Evolutionary conservation across 2,797 vertebrate species (phyloP).

Genomic region (Pempheris klunzingeri): DNA sequence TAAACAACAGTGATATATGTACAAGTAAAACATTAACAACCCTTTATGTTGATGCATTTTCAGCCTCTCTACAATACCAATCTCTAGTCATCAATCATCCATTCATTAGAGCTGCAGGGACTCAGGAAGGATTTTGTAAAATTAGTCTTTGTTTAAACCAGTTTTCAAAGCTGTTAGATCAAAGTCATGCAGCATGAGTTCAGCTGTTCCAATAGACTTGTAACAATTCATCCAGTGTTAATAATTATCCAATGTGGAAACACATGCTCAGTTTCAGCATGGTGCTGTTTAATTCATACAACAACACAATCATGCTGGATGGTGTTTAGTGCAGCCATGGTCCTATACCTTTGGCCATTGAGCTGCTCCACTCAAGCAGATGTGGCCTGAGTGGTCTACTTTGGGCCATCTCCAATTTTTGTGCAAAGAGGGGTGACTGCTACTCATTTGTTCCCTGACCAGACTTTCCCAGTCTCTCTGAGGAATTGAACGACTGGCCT

Average conservation of each 20-base stretch:
- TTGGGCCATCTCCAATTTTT: not conserved
- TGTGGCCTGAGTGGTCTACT: not conserved
- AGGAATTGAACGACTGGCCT: constrained; percentile 30
- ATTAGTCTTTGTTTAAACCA: constrained; percentile 17
- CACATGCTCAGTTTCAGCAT: constrained; percentile 28
- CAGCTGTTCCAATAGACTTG: constrained; percentile 8
- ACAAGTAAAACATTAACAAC: not conserved
- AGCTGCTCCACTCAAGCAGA: constrained; percentile 8
- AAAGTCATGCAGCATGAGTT: constrained; percentile 29
- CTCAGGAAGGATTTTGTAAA: constrained; percentile 23
- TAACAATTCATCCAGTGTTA: constrained; percentile 18
- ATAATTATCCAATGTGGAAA: constrained; percentile 21
- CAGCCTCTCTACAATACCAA: not conserved
- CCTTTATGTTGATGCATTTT: constrained; percentile 9
- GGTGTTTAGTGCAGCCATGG: not conserved
- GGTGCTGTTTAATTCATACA: constrained; percentile 9
- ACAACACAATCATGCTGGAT: constrained; percentile 2
- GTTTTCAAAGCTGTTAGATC: constrained; percentile 31
- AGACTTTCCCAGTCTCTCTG: constrained; percentile 23
- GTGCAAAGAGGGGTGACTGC: constrained; percentile 1
- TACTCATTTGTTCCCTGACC: constrained; percentile 14
- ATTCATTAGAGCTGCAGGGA: constrained; percentile 28
- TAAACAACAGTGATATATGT: not conserved
- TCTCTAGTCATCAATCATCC: constrained; percentile 17
- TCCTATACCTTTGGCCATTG: not conserved